Percentiles rank a stretch among this genome's conserved stretches.
phyloP scores from a whole-genome alignment of 2,888 invertebrate genomes.

The Drosophila dives region DNA sequence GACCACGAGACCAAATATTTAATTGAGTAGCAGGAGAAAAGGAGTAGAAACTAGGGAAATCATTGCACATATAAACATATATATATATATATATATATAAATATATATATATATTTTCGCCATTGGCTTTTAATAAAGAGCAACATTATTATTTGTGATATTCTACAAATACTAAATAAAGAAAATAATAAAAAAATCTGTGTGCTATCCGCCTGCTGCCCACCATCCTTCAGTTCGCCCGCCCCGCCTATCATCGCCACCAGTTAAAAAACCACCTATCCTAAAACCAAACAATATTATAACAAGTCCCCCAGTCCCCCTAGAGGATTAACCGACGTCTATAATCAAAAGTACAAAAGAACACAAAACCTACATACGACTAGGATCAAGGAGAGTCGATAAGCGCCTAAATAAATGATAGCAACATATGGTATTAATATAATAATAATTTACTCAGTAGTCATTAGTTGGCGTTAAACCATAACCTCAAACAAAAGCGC shows the following conservation, averaged over 20 bases:
- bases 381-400: constrained; percentile 21
- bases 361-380: constrained; percentile 36
- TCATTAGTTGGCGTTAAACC: constrained; percentile 45
- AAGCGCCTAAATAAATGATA: constrained; percentile 53
- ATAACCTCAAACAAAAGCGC: constrained; percentile 47
- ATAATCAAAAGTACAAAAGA: constrained; percentile 77
- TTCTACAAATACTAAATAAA: constrained; percentile 43
- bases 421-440: constrained; percentile 79
- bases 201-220: constrained; percentile 51
- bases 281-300: constrained; percentile 25
- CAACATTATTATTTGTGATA: constrained; percentile 50
- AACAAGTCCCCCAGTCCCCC: constrained; percentile 19
- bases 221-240: constrained; percentile 49
- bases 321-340: constrained; percentile 65
- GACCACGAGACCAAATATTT: constrained; percentile 61
- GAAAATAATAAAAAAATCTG: constrained; percentile 8
- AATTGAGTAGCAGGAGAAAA: constrained; percentile 29
- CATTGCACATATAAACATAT: neutral
- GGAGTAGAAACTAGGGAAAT: constrained; percentile 20
- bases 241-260: constrained; percentile 64
- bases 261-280: constrained; percentile 37
- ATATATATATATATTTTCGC: constrained; percentile 28
- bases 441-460: constrained; percentile 56
- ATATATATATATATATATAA: neutral
- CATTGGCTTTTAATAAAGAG: constrained; percentile 38